Evolutionary conservation across 2,113 vertebrate species (phyloP).

Genomic region (Noturus placidus): DNA sequence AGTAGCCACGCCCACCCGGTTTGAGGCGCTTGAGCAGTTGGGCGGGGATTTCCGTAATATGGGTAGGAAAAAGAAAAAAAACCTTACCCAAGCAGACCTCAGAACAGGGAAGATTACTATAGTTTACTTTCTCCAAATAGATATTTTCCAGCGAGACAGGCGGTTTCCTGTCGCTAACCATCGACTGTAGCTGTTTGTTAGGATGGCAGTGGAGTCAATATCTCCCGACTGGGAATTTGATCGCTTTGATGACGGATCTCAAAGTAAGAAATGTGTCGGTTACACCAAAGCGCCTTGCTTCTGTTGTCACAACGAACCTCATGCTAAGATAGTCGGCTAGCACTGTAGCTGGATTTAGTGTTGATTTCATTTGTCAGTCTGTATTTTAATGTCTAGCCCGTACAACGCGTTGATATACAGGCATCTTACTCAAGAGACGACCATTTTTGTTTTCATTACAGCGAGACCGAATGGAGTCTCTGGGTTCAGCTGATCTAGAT

Average conservation of each 20-base stretch:
- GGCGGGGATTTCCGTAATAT: not conserved
- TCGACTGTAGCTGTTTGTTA: constrained; percentile 22
- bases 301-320: not conserved
- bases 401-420: not conserved
- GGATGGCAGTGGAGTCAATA: constrained; percentile 86
- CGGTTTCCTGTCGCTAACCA: not conserved
- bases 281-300: not conserved
- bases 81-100: not conserved
- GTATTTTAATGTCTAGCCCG: not conserved
- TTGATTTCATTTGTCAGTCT: not conserved
- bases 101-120: not conserved
- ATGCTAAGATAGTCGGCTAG: constrained; percentile 20
- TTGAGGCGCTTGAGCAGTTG: not conserved
- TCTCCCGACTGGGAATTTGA: constrained; percentile 96
- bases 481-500: not conserved
- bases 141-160: not conserved
- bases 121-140: not conserved
- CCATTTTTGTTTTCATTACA: not conserved
- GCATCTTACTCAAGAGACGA: not conserved
- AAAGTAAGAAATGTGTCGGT: constrained; percentile 76
- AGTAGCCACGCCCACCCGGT: not conserved
- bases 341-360: not conserved
- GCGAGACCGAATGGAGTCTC: not conserved
- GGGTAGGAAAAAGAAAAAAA: not conserved
- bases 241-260: constrained; percentile 94